These are phyloP conservation scores for Crypturellus undulatus DNA, from an alignment of 2,113 vertebrate genomes.

Conservation along the genomic window DNA sequence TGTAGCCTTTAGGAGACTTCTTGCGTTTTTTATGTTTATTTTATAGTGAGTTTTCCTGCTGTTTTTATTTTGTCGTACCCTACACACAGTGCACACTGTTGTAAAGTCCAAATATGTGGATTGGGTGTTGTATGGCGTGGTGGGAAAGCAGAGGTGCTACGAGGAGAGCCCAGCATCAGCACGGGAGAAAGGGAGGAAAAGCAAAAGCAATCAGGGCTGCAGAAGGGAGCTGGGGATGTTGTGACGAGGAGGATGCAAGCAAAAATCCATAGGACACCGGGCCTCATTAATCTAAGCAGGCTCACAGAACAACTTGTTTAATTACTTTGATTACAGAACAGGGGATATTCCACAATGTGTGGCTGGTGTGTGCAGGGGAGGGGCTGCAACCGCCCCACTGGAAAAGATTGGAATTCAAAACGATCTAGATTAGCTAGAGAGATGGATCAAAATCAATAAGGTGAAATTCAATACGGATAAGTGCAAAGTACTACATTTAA, in stretches of 20 bases:
- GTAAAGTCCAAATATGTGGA: neutral
- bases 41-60: neutral
- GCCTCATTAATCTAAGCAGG: neutral
- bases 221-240: neutral
- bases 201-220: neutral
- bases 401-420: neutral
- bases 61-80: neutral
- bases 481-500: neutral
- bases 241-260: neutral
- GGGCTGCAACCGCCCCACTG: accelerated
- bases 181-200: neutral
- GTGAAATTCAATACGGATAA: neutral
- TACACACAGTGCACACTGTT: neutral
- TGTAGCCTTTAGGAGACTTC: neutral
- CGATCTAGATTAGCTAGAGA: neutral
- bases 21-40: neutral
- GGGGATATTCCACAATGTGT: neutral
- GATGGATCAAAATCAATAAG: neutral
- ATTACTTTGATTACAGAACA: neutral
- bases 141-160: neutral
- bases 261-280: neutral
- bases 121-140: neutral
- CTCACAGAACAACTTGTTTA: neutral
- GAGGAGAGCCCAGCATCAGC: neutral
- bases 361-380: too few relatives aligned